phyloP scores from a whole-genome alignment of 2,113 vertebrate genomes.

The Alces alces region DNA sequence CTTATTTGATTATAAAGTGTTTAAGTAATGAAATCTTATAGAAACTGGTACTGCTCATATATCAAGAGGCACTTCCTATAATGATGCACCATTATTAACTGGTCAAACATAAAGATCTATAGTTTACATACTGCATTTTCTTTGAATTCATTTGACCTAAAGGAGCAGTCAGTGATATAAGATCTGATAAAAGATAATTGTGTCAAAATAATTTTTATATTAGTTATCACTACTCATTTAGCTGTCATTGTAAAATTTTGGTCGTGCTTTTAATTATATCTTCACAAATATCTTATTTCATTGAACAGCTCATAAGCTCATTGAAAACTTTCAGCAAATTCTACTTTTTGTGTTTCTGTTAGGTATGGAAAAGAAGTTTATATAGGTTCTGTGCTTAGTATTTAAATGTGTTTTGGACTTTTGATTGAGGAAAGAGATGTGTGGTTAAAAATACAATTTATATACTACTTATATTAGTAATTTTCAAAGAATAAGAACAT shows the following conservation, averaged over 20 bases:
- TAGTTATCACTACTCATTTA: neutral
- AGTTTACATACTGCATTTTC: neutral
- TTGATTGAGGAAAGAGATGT: neutral
- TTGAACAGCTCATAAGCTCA: neutral
- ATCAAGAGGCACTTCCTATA: neutral
- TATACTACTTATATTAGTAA: neutral
- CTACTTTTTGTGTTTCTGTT: neutral
- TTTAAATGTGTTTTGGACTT: neutral
- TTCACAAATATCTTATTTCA: neutral
- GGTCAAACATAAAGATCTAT: neutral
- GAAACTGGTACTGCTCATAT: neutral
- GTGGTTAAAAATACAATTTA: neutral
- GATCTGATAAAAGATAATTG: neutral
- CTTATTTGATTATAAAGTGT: neutral
- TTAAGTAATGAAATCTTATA: constrained; percentile 64
- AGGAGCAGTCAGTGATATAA: neutral
- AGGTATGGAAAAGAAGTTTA: neutral
- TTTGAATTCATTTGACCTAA: neutral
- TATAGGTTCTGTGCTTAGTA: neutral
- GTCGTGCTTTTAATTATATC: neutral
- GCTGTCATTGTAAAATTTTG: neutral
- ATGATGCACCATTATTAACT: neutral
- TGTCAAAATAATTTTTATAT: neutral
- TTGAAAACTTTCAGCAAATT: neutral
- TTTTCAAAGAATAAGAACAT: neutral